These are phyloP conservation scores for Dicrurus megarhynchus DNA, from an alignment of 2,113 vertebrate genomes.

Conservation along the genomic window DNA sequence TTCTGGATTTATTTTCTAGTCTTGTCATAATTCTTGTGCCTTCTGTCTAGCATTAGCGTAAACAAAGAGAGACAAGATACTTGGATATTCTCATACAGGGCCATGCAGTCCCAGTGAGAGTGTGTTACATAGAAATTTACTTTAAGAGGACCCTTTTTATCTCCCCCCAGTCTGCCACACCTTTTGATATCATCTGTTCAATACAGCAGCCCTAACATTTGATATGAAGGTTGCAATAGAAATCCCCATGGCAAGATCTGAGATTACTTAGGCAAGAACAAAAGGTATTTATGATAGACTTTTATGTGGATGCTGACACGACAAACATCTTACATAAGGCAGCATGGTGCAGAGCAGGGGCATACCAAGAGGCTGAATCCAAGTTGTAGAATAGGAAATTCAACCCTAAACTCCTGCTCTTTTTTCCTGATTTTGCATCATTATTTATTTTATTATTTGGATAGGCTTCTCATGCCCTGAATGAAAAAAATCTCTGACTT, in stretches of 20 bases:
- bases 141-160: background rate
- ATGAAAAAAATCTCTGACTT: background rate
- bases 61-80: background rate
- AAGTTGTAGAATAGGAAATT: background rate
- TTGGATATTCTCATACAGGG: background rate
- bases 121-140: background rate
- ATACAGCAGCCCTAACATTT: background rate
- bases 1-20: background rate
- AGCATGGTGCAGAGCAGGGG: background rate
- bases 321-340: background rate
- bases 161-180: accelerated
- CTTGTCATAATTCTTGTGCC: background rate
- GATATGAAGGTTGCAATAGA: background rate
- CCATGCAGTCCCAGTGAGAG: background rate
- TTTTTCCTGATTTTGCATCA: background rate
- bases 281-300: background rate
- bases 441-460: background rate
- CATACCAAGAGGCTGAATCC: background rate
- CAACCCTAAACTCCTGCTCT: background rate
- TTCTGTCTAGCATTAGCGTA: background rate
- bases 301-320: background rate
- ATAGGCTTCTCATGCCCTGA: background rate
- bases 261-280: background rate
- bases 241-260: background rate
- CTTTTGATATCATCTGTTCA: background rate